Conservation (phyloP, 1,140 invertebrate species). For the Caenorhabditis tropicalis region DNA sequence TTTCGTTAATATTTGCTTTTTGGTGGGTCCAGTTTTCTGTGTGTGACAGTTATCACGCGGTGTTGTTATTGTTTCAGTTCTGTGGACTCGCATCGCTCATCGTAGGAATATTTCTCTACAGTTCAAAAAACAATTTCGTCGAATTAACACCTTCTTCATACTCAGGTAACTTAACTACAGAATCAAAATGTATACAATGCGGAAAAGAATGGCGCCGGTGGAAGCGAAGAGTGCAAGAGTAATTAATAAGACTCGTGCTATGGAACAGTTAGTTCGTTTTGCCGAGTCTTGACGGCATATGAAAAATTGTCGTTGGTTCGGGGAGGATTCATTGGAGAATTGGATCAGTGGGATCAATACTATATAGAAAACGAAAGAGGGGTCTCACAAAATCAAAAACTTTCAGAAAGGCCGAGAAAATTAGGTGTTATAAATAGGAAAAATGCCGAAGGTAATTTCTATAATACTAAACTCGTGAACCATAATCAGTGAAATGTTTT, state of each 20-base stretch:
- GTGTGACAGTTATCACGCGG: background rate
- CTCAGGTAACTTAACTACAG: background rate
- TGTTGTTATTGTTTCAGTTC: background rate
- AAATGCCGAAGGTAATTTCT: too few species aligned
- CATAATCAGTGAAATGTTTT: background rate
- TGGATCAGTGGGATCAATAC: background rate
- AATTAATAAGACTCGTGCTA: conserved; percentile 34
- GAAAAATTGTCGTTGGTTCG: conserved; percentile 6
- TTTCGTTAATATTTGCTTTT: background rate
- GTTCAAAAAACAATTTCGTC: conserved; percentile 23
- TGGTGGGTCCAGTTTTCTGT: background rate
- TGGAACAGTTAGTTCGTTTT: background rate
- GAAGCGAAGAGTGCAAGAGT: background rate
- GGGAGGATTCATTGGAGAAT: background rate
- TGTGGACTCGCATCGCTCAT: background rate
- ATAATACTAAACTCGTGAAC: too few species aligned
- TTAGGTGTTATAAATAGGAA: too few species aligned
- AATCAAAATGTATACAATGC: background rate
- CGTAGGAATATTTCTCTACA: conserved; percentile 1
- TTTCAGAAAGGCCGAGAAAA: too few species aligned
- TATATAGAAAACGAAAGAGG: background rate
- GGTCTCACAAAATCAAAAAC: background rate
- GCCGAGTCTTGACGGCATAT: conserved; percentile 21
- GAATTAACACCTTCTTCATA: background rate
- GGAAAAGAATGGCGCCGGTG: background rate